Conservation (phyloP, 2,113 vertebrate genomes). For the Perca schrenkii region DNA sequence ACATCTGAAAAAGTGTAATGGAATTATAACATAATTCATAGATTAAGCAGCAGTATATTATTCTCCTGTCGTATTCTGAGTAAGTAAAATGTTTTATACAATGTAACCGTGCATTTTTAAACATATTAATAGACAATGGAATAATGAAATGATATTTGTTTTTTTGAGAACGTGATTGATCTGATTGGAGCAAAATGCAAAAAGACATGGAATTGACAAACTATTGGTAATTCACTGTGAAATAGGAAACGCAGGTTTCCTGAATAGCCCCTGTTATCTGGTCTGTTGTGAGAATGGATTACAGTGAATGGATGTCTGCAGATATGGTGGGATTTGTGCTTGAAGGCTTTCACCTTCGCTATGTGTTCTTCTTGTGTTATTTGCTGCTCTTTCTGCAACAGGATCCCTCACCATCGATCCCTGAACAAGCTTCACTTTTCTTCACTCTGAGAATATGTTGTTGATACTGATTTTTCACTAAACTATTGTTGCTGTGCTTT, state of each 20-base stretch:
- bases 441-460: conserved; percentile 27
- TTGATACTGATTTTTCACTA: neutral
- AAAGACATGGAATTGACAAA: neutral
- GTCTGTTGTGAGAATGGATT: conserved; percentile 28
- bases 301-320: conserved; percentile 1
- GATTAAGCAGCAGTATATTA: neutral
- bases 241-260: neutral
- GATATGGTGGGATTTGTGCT: conserved; percentile 29
- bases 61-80: neutral
- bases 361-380: conserved; percentile 21
- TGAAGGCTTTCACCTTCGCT: conserved; percentile 35
- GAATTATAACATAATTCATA: neutral
- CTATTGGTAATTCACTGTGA: neutral
- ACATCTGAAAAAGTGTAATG: neutral
- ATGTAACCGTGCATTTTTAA: neutral
- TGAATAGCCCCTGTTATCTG: neutral
- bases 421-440: conserved; percentile 27
- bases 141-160: neutral
- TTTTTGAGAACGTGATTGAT: neutral
- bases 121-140: neutral
- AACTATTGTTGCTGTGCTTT: conserved; percentile 10
- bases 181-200: neutral
- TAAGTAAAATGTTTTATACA: neutral
- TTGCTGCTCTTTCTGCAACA: conserved; percentile 47
- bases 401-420: conserved; percentile 28